These are phyloP conservation scores for Heliconius cydno DNA, from an alignment of 2,888 invertebrate genomes.

Conservation along the genomic window DNA sequence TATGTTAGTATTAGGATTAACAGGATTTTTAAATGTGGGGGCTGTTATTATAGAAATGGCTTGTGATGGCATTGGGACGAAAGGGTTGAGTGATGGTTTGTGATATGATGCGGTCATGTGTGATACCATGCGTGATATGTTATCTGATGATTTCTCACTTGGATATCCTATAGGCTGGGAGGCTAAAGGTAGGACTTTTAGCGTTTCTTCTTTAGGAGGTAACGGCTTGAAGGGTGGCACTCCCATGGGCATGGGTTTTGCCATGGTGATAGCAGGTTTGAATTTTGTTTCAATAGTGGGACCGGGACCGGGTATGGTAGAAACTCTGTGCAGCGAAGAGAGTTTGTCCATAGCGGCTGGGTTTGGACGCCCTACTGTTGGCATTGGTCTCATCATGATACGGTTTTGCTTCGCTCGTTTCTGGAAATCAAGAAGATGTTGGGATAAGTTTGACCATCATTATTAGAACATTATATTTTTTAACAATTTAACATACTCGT, in stretches of 20 bases:
- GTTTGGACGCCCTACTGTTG: constrained; percentile 64
- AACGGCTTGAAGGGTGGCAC: constrained; percentile 92
- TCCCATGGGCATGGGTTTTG: constrained; percentile 82
- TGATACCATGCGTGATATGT: constrained; percentile 76
- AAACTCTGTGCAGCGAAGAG: constrained; percentile 64
- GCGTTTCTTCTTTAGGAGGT: constrained; percentile 85
- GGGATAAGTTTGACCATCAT: background rate
- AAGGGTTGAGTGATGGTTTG: constrained; percentile 81
- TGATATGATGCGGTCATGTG: constrained; percentile 76
- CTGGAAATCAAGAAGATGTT: constrained; percentile 60
- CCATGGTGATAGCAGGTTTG: constrained; percentile 72
- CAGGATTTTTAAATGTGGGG: constrained; percentile 67
- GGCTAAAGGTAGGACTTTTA: constrained; percentile 78
- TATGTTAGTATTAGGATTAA: constrained; percentile 74
- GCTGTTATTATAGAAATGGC: constrained; percentile 70
- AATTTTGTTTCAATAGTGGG: constrained; percentile 60
- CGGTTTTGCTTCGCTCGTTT: constrained; percentile 80
- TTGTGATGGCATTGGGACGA: constrained; percentile 75
- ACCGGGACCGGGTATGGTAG: constrained; percentile 71
- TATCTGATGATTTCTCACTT: constrained; percentile 78
- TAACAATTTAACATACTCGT: no score
- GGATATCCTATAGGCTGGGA: constrained; percentile 67
- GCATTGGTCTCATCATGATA: constrained; percentile 75
- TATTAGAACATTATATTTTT: background rate
- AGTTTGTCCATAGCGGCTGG: constrained; percentile 74